Percentiles rank a stretch among this genome's conserved stretches.
Evolutionary conservation across 2,888 invertebrate species (phyloP).

Genomic region (Drymonia ruficornis): DNA sequence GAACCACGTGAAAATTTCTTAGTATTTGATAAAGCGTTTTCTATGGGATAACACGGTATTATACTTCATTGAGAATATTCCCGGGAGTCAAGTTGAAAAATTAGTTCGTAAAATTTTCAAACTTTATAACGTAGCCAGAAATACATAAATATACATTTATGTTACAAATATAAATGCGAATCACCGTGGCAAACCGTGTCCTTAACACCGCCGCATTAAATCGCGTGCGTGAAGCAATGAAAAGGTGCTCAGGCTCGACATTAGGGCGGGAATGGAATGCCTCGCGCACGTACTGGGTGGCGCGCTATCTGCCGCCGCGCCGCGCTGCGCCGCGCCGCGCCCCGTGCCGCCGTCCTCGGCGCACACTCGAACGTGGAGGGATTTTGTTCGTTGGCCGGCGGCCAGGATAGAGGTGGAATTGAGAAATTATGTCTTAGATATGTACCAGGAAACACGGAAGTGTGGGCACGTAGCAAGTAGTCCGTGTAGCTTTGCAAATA

Average conservation of each 20-base stretch:
- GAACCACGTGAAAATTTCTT: too few relatives aligned
- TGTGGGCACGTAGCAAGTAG: background rate
- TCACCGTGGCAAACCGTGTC: background rate
- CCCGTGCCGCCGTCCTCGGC: background rate
- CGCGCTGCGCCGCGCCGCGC: too few relatives aligned
- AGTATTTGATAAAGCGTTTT: too few relatives aligned
- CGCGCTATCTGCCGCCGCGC: conserved; percentile 1
- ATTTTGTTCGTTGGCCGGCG: background rate
- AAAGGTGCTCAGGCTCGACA: background rate
- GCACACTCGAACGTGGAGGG: background rate
- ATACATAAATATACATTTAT: too few relatives aligned
- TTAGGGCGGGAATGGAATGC: background rate
- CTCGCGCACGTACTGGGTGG: background rate
- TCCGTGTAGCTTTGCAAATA: background rate
- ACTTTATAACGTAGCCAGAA: too few relatives aligned
- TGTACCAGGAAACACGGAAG: background rate
- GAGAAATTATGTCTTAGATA: background rate
- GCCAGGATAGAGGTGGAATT: background rate
- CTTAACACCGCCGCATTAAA: background rate
- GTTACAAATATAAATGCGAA: background rate
- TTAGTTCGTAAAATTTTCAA: too few relatives aligned
- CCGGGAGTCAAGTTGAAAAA: too few relatives aligned
- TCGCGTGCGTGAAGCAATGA: background rate
- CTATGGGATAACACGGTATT: too few relatives aligned
- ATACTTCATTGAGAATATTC: too few relatives aligned